A percentile compares a stretch with the other conserved stretches of the same genome.
These are phyloP conservation scores for Psittacara wagleri DNA, from an alignment of 2,113 vertebrate genomes.

Conservation along the genomic window DNA sequence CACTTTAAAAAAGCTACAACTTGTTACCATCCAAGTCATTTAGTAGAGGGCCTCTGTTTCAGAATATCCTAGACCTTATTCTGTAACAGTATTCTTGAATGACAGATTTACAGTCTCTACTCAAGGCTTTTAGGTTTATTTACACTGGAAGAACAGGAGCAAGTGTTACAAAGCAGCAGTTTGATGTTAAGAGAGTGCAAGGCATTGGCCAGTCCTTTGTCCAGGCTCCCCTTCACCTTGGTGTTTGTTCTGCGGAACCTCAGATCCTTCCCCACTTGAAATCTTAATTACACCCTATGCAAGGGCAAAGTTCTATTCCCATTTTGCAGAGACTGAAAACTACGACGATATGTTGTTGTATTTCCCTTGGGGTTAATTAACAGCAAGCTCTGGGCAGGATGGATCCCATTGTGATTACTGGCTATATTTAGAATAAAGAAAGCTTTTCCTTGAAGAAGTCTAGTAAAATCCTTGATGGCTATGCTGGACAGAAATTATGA, in stretches of 20 bases:
- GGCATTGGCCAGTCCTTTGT: background rate
- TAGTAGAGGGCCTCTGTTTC: background rate
- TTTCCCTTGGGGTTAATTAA: background rate
- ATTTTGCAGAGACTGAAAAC: background rate
- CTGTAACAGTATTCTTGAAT: background rate
- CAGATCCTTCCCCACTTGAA: background rate
- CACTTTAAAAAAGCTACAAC: background rate
- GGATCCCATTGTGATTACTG: background rate
- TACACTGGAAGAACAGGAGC: background rate
- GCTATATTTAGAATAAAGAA: background rate
- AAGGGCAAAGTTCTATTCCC: background rate
- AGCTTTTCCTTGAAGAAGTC: background rate
- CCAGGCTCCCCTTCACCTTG: background rate
- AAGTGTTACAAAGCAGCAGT: background rate
- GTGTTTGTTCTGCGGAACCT: fast-evolving
- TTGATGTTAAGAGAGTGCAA: background rate
- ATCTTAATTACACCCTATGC: background rate
- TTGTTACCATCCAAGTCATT: too few species aligned
- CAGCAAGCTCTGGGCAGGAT: background rate
- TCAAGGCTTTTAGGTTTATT: background rate
- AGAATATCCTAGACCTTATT: background rate
- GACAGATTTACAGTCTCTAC: background rate
- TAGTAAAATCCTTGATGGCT: background rate
- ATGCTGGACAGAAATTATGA: fast-evolving
- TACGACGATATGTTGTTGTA: background rate